Percentiles rank a stretch among this genome's conserved stretches.
phyloP scores from a whole-genome alignment of 2,888 invertebrate genomes.

The Carabus problematicus region DNA sequence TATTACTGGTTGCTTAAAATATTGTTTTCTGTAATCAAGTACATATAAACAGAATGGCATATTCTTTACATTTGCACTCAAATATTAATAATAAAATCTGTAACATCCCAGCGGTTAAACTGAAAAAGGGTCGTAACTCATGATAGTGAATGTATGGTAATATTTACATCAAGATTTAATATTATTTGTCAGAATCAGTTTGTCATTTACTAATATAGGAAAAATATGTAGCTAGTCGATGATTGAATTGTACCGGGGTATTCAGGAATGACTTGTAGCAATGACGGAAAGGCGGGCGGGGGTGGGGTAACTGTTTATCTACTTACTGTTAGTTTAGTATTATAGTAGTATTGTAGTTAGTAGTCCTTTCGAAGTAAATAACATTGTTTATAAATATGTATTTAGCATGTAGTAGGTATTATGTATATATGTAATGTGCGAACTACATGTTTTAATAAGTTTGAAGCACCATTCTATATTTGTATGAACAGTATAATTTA shows the following conservation, averaged over 20 bases:
- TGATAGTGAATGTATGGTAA: conserved; percentile 22
- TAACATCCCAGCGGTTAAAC: too few relatives aligned
- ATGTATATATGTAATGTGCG: conserved; percentile 28
- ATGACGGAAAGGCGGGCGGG: too few relatives aligned
- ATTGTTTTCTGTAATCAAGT: neutral
- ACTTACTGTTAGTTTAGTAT: too few relatives aligned
- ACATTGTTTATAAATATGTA: too few relatives aligned
- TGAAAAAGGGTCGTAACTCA: too few relatives aligned
- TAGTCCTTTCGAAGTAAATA: too few relatives aligned
- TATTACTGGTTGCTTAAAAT: too few relatives aligned
- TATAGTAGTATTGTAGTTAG: too few relatives aligned
- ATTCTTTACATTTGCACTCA: neutral
- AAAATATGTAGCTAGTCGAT: conserved; percentile 18
- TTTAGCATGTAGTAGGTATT: conserved; percentile 14
- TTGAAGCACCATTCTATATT: conserved; percentile 39
- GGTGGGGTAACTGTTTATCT: too few relatives aligned
- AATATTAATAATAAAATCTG: neutral
- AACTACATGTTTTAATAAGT: conserved; percentile 21
- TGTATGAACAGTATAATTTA: conserved; percentile 35
- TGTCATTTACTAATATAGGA: conserved; percentile 36
- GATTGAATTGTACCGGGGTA: neutral
- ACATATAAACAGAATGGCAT: too few relatives aligned
- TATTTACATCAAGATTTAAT: conserved; percentile 41
- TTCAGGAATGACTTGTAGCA: too few relatives aligned
- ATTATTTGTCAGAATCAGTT: conserved; percentile 41